Evolutionary conservation across 2,888 invertebrate species (phyloP).

Genomic region (Chrysolina oricalcia): DNA sequence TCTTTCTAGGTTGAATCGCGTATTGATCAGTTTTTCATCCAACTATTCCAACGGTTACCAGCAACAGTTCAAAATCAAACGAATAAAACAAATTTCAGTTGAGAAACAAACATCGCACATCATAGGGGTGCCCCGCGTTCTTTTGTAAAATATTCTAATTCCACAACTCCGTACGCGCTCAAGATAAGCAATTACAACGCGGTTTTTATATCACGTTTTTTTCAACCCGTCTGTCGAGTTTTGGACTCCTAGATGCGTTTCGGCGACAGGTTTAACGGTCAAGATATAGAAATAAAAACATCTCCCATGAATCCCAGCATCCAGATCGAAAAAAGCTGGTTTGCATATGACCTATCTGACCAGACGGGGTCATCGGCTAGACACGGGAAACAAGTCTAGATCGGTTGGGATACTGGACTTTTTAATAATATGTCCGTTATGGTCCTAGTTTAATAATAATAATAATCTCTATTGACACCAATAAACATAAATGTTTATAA

Average conservation of each 20-base stretch:
- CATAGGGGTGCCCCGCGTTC: constrained; percentile 38
- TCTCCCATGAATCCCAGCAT: constrained; percentile 42
- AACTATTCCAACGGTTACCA: neutral
- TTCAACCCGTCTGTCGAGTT: constrained; percentile 36
- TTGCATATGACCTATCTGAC: constrained; percentile 41
- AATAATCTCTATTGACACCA: no score
- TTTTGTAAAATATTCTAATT: constrained; percentile 40
- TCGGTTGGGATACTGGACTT: constrained; percentile 1
- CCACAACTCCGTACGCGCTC: constrained; percentile 15
- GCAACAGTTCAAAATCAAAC: neutral
- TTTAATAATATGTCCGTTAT: neutral
- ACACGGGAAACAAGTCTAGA: neutral
- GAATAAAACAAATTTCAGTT: constrained; percentile 33
- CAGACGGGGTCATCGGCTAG: constrained; percentile 36
- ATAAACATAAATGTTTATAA: no score
- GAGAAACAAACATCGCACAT: constrained; percentile 34
- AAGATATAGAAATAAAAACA: constrained; percentile 33
- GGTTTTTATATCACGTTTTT: constrained; percentile 34
- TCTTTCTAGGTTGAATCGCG: neutral
- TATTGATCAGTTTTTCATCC: neutral
- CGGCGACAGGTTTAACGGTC: constrained; percentile 41
- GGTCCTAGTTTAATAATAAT: no score
- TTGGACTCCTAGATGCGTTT: constrained; percentile 22
- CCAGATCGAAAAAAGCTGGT: constrained; percentile 29
- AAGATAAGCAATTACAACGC: constrained; percentile 32